These are phyloP conservation scores for Zingel zingel DNA, from an alignment of 2,113 vertebrate genomes.

Conservation along the genomic window DNA sequence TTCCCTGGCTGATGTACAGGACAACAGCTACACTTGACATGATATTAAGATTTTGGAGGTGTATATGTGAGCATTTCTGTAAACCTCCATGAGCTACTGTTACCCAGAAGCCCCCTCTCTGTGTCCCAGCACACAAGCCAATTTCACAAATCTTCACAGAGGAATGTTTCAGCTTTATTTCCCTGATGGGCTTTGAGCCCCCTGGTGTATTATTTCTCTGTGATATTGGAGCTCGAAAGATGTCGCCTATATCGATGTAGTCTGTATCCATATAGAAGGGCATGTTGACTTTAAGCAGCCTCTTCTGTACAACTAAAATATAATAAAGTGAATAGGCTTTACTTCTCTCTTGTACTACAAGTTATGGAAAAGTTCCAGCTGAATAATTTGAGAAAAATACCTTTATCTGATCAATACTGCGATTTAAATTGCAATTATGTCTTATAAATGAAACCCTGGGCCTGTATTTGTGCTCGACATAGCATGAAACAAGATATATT, in stretches of 20 bases:
- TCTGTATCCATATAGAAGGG: background rate
- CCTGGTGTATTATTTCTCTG: constrained; percentile 29
- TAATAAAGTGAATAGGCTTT: constrained; percentile 18
- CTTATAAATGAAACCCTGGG: background rate
- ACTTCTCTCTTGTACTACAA: background rate
- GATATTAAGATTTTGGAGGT: background rate
- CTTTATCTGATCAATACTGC: background rate
- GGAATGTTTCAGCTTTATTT: background rate
- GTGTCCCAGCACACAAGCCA: background rate
- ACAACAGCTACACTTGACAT: background rate
- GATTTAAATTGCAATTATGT: background rate
- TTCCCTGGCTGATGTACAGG: background rate
- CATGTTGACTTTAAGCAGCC: background rate
- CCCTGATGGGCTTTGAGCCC: background rate
- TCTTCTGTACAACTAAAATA: constrained; percentile 30
- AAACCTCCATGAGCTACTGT: background rate
- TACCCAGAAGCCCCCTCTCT: constrained; percentile 3
- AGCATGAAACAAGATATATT: background rate
- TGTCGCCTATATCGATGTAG: constrained; percentile 24
- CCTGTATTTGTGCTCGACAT: background rate
- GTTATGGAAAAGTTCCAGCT: background rate
- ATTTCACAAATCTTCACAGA: constrained; percentile 3
- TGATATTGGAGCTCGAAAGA: constrained; percentile 38
- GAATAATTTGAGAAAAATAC: background rate
- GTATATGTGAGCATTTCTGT: background rate